phyloP scores from a whole-genome alignment of 2,797 vertebrate species.

The Cheirogaleus major region DNA sequence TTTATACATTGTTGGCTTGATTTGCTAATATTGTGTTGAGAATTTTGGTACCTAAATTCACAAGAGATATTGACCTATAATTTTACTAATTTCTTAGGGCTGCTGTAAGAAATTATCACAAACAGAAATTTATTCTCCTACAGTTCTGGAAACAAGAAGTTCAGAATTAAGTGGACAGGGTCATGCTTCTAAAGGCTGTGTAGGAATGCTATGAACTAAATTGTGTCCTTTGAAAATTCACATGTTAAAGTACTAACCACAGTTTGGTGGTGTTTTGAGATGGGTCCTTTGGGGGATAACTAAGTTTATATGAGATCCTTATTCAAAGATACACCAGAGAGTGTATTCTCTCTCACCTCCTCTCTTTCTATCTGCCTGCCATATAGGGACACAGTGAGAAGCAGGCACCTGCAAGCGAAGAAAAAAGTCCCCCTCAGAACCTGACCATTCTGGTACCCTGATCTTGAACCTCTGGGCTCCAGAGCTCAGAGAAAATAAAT shows the following conservation, averaged over 20 bases:
- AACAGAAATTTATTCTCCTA: neutral
- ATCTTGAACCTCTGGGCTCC: too few relatives aligned
- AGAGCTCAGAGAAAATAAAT: too few relatives aligned
- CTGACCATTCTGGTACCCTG: too few relatives aligned
- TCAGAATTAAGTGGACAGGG: neutral
- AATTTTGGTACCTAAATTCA: neutral
- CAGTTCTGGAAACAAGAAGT: neutral
- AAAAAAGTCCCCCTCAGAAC: too few relatives aligned
- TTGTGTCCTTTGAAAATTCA: neutral
- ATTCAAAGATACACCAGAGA: too few relatives aligned
- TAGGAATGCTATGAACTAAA: neutral
- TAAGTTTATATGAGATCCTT: neutral
- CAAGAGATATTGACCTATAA: neutral
- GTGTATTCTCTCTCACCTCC: too few relatives aligned
- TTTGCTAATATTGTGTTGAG: neutral
- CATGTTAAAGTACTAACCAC: neutral
- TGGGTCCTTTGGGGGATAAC: neutral
- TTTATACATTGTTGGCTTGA: neutral
- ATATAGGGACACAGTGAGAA: too few relatives aligned
- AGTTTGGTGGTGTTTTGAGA: neutral
- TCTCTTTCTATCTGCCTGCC: too few relatives aligned
- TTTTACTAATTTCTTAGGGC: neutral
- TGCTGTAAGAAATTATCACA: neutral
- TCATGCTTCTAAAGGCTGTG: neutral
- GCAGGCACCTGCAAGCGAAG: too few relatives aligned